Base-by-base conservation (phyloP, 2,113 vertebrate genomes). In the Lampris incognitus region DNA sequence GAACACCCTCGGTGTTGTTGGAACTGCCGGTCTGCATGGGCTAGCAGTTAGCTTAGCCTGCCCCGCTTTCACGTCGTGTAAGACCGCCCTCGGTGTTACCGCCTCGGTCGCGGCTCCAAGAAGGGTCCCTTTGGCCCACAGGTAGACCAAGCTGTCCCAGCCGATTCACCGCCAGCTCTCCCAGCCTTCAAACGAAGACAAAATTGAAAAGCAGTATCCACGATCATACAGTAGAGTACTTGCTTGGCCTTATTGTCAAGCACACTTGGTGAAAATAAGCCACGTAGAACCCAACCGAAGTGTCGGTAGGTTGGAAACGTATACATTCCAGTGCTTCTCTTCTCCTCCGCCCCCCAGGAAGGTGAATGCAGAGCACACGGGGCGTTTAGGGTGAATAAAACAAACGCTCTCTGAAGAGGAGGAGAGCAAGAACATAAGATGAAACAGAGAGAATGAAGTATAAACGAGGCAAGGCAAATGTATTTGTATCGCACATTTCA, bases 221-320 rank as follows among this genome's bases (percentile, higher is more conserved):
- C 44, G 44, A 7, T 24, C 48, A 65, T 39, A 51, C 44, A 44
- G 3, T 65, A 50, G 24, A 65, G 59, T 41, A 37, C 8, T 49
- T 6, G 3, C 4, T 13, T 0, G 13, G 8, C 7, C 11, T 46
- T 42, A 46, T 6, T 63, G 9, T 42, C 60, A 24, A 46, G 6
- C n/a, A 11, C 13, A 37, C 24, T n/a, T 74, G 52, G 86, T 84
- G 50, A 64, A 84, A 89, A 82, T 60, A 55, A 72, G 68, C 46
- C 3, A 0, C 39, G 58, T 13, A 65, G 56, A 77, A 54, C 24
- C 42, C 37, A 76, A 75, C 49, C 0, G 37, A 64, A 63, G 1
- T 61, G 11, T 39, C 60, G 51, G 72, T 67, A 44, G 55, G 56
- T 38, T 70, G 24, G 49, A 77, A 44, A 61, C 65, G 38, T 24